A percentile compares a stretch with the other conserved stretches of the same genome.
These are phyloP conservation scores for Acheta domesticus DNA, from an alignment of 2,888 invertebrate species.

Conservation along the genomic window DNA sequence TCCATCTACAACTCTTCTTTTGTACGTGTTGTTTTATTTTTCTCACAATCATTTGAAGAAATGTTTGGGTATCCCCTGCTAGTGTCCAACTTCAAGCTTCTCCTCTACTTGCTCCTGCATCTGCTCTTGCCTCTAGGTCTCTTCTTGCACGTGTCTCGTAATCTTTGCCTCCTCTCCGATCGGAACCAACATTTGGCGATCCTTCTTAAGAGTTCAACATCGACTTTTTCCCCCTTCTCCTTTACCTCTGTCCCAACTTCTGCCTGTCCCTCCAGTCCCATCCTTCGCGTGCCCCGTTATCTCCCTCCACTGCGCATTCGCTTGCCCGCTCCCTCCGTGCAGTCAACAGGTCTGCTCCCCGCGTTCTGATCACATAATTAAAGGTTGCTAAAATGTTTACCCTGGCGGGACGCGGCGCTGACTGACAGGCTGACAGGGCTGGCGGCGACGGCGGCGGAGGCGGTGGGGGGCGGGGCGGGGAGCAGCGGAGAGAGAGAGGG, in stretches of 20 bases:
- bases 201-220: no score
- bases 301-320: background rate
- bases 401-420: constrained; percentile 1
- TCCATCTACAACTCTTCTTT: no score
- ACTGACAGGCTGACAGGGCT: background rate
- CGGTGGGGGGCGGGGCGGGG: background rate
- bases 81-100: no score
- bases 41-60: no score
- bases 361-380: background rate
- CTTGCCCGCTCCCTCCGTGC: background rate
- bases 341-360: background rate
- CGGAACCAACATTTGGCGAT: no score
- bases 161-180: no score
- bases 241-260: background rate
- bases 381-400: constrained; percentile 18
- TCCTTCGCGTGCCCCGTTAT: background rate
- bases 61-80: no score
- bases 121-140: no score
- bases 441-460: background rate
- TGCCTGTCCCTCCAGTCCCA: background rate
- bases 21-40: no score
- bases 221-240: background rate
- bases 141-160: no score
- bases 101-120: no score
- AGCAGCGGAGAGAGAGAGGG: no score